These are phyloP conservation scores for Dendrolimus houi DNA, from an alignment of 2,888 invertebrate genomes.

Conservation along the genomic window DNA sequence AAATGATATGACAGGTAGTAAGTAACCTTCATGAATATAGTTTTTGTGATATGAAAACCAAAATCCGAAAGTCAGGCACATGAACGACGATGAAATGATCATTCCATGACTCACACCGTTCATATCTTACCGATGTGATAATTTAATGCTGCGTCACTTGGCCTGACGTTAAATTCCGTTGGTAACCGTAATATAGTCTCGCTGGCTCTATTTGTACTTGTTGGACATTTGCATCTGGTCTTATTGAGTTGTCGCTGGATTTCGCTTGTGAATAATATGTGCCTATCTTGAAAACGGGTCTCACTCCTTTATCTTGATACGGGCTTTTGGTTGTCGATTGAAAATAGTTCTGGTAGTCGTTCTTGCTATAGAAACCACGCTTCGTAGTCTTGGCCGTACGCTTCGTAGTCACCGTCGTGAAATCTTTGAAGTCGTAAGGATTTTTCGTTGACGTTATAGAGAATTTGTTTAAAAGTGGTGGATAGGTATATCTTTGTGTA, in stretches of 20 bases:
- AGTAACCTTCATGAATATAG: slow-evolving; percentile 3
- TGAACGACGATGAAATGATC: slow-evolving; percentile 19
- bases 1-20: too few relatives aligned
- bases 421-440: slow-evolving; percentile 73
- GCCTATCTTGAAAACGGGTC: slow-evolving; percentile 62
- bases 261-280: slow-evolving; percentile 65
- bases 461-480: slow-evolving; percentile 52
- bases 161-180: slow-evolving; percentile 58
- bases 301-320: slow-evolving; percentile 51
- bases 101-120: slow-evolving; percentile 35
- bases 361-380: slow-evolving; percentile 54
- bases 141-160: slow-evolving; percentile 44
- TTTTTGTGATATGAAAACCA: slow-evolving; percentile 18
- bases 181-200: slow-evolving; percentile 51
- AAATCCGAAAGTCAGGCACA: slow-evolving; percentile 12
- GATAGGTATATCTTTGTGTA: slow-evolving; percentile 28
- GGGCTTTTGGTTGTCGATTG: slow-evolving; percentile 72
- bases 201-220: slow-evolving; percentile 69
- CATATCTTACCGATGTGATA: slow-evolving; percentile 56
- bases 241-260: slow-evolving; percentile 61
- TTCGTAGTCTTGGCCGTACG: slow-evolving; percentile 31
- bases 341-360: slow-evolving; percentile 51
- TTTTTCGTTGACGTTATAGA: slow-evolving; percentile 71
- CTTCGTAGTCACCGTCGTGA: slow-evolving; percentile 48
- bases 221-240: slow-evolving; percentile 67